phyloP scores from a whole-genome alignment of 2,113 vertebrate species.

The Myxocyprinus asiaticus region DNA sequence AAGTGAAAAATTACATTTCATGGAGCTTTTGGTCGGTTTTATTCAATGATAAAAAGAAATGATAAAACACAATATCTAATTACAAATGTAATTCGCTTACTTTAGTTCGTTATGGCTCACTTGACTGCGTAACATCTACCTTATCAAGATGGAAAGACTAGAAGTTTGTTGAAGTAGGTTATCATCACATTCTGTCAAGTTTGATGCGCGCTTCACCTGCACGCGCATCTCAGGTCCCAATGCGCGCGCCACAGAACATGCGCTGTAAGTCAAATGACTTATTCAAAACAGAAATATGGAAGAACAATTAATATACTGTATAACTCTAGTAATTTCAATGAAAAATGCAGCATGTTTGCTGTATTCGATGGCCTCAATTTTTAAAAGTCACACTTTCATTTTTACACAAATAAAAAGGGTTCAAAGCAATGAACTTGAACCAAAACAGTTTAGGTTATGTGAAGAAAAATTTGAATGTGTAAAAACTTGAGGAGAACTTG shows the following conservation, averaged over 20 bases:
- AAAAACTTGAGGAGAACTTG: too few species aligned
- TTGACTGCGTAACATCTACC: too few species aligned
- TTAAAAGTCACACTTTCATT: not conserved
- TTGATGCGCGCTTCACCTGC: not conserved
- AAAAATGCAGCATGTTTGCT: not conserved
- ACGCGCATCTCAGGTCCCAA: not conserved
- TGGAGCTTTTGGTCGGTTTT: conserved; percentile 28
- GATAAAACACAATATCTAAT: not conserved
- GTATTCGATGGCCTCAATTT: too few species aligned
- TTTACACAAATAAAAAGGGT: not conserved
- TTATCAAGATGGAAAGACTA: too few species aligned
- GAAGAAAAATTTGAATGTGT: not conserved
- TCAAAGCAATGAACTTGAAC: not conserved
- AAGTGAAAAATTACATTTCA: conserved; percentile 41
- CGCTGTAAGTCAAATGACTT: too few species aligned
- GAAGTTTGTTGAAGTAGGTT: not conserved
- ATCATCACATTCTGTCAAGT: not conserved
- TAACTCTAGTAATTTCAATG: too few species aligned
- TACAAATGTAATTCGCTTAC: not conserved
- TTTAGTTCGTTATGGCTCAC: not conserved
- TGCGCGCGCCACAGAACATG: too few species aligned
- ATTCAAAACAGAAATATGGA: too few species aligned
- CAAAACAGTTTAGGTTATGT: not conserved
- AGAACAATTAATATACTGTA: too few species aligned
- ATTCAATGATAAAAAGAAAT: not conserved